Conservation (phyloP, 2,113 vertebrate genomes). For the Protobothrops mucrosquamatus region DNA sequence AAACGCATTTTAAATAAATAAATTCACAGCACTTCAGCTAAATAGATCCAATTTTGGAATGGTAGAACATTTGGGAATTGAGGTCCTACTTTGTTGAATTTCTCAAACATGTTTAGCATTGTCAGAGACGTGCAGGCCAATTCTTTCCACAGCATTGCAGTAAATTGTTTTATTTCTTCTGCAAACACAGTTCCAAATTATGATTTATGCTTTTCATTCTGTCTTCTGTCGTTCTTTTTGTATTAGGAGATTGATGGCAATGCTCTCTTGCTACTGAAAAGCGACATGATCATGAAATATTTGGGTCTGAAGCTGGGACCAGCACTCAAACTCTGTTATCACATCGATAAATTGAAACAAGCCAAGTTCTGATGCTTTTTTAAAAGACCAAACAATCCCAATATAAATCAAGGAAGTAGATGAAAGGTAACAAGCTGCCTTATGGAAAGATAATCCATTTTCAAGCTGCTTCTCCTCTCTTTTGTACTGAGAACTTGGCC, state of each 20-base stretch:
- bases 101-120: not conserved
- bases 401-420: conserved; percentile 33
- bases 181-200: not conserved
- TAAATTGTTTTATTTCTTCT: not conserved
- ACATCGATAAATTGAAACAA: conserved; percentile 95
- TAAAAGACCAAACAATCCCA: conserved; percentile 39
- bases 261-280: conserved; percentile 90
- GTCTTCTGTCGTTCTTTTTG: conserved; percentile 42
- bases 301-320: conserved; percentile 95
- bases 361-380: conserved; percentile 76
- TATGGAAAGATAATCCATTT: conserved; percentile 52
- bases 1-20: not conserved
- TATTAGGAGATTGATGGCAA: conserved; percentile 94
- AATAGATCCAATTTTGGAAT: not conserved
- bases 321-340: conserved; percentile 93
- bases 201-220: conserved; percentile 26
- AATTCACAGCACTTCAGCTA: not conserved
- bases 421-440: conserved; percentile 64
- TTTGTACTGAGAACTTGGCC: conserved; percentile 56
- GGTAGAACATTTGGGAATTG: not conserved
- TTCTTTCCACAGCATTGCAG: not conserved
- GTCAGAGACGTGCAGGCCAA: not conserved
- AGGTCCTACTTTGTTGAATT: not conserved
- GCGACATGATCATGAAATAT: conserved; percentile 99
- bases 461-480: conserved; percentile 39